Conservation (phyloP, 2,888 invertebrate species). For the Eupithecia exiguata region DNA sequence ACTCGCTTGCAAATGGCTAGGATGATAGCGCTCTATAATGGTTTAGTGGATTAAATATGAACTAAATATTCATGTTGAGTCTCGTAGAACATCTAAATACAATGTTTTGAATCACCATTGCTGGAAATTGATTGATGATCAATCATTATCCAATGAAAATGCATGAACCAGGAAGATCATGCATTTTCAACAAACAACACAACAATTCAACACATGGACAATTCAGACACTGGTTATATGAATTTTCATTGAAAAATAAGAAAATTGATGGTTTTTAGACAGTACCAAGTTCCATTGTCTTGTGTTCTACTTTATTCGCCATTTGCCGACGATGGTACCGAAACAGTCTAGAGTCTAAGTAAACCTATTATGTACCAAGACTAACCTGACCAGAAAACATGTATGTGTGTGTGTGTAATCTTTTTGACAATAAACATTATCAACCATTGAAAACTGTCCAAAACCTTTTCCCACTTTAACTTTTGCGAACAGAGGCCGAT, state of each 20-base stretch:
- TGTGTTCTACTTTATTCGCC: background rate
- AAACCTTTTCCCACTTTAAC: background rate
- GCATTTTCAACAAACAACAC: no score
- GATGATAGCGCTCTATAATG: no score
- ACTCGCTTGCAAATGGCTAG: no score
- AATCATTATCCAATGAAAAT: constrained; percentile 4
- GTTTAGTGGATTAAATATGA: background rate
- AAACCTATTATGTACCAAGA: background rate
- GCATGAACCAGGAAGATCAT: background rate
- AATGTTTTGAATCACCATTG: background rate
- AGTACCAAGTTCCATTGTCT: background rate
- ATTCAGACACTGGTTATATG: no score
- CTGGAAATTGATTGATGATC: background rate
- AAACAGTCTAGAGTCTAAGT: background rate
- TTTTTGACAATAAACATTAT: background rate
- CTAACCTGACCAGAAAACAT: background rate
- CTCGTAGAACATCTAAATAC: background rate
- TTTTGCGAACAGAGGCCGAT: background rate
- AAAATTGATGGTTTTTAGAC: background rate
- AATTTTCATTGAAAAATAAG: no score
- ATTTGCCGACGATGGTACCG: background rate
- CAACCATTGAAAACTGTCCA: background rate
- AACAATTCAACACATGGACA: no score
- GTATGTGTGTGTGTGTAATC: no score
- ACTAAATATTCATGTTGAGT: background rate